Evolutionary conservation across 2,888 invertebrate species (phyloP), one percentile per base, ranked within the genome.

Genomic region (Leuctra nigra): DNA sequence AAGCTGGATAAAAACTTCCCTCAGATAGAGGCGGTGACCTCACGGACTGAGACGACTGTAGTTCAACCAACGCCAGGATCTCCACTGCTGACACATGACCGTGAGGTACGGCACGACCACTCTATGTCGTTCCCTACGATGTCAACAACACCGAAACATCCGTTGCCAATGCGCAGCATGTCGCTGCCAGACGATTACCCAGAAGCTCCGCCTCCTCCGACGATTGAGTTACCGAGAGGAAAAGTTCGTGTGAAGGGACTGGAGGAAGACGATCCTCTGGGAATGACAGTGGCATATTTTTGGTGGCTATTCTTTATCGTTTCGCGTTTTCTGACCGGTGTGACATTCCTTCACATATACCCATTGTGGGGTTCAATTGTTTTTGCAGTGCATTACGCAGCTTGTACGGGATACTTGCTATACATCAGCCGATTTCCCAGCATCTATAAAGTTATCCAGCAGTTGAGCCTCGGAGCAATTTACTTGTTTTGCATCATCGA

Each of bases 401-500:
- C 85, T 2, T 83, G 85, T 76, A 68, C 86, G 41, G 68, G 78
- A 9, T 80, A 84, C 61, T 70, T 89, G 53, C 63, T 82, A 85
- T 59, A 81, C 83, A 1, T 81, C 82, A 61, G 72, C 23, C 46
- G 53, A 18, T 58, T 46, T 16, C 73, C 35, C 64, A 67, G 6
- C 67, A 33, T 59, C n/a, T 39, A 52, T 13, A 71, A 72, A 65
- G 67, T 68, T 77, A 2, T 87, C 85, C 69, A 84, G 83, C 66
- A 57, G 13, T 67, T 87, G 59, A 83, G 87, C 68, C 77, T 89
- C 16, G 84, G 85, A 13, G 80, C 86, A 63, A 77, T 89, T 60
- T 89, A 86, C 66, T 75, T 87, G 55, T 84, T 88, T 68, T 84
- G 86, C 66, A 74, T 88, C 44, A 81, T 90, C 67, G 90, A 90